Evolutionary conservation across 2,113 vertebrate genomes (phyloP).

Genomic region (Collichthys lucidus): DNA sequence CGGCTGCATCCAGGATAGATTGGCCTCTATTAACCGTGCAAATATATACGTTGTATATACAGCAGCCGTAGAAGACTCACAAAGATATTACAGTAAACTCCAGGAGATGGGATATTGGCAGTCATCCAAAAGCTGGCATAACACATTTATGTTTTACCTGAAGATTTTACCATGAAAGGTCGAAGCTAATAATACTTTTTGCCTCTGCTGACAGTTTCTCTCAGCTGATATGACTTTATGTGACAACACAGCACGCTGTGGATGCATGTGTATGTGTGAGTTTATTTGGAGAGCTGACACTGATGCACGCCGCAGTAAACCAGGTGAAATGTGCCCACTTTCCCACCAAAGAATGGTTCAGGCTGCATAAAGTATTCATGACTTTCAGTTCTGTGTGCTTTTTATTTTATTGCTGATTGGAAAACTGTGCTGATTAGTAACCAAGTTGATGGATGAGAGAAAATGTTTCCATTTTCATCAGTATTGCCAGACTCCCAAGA

Average conservation of each 20-base stretch:
- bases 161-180: conserved; percentile 50
- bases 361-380: conserved; percentile 55
- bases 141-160: conserved; percentile 45
- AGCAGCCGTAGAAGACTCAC: not conserved
- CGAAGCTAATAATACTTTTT: conserved; percentile 58
- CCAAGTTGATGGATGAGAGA: conserved; percentile 68
- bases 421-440: conserved; percentile 66
- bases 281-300: not conserved
- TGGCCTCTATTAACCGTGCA: not conserved
- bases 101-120: conserved; percentile 17
- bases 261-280: conserved; percentile 10
- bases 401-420: conserved; percentile 65
- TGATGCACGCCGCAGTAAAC: conserved; percentile 23
- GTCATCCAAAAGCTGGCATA: conserved; percentile 22
- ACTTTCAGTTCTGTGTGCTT: conserved; percentile 30
- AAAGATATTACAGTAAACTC: conserved; percentile 11
- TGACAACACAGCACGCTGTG: conserved; percentile 43
- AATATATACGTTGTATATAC: not conserved
- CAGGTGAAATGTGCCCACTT: not conserved
- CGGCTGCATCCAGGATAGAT: conserved; percentile 3
- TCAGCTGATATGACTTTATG: conserved; percentile 33
- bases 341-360: conserved; percentile 4
- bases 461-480: conserved; percentile 77
- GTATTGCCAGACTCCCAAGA: conserved; percentile 64
- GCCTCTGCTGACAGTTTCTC: conserved; percentile 48